Percentiles rank a stretch among this genome's conserved stretches.
phyloP scores from a whole-genome alignment of 2,888 invertebrate genomes.

The Drosophila cognata region DNA sequence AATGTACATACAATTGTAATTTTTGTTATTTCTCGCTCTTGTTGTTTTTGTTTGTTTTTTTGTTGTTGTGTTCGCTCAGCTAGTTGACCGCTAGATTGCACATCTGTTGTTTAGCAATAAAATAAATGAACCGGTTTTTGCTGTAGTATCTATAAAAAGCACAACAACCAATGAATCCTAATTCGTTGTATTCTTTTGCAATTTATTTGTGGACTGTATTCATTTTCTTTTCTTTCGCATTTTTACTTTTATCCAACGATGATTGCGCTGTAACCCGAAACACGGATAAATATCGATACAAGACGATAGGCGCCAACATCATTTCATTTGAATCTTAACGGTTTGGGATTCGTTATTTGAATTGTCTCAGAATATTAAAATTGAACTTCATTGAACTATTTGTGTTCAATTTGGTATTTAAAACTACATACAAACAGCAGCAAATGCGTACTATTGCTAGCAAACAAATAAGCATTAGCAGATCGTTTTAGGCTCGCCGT shows the following conservation, averaged over 20 bases:
- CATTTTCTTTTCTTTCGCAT: background rate
- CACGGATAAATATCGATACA: slow-evolving; percentile 39
- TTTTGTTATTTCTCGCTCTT: slow-evolving; percentile 3
- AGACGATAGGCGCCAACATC: background rate
- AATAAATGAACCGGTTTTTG: slow-evolving; percentile 10
- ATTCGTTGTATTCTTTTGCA: background rate
- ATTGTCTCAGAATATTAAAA: background rate
- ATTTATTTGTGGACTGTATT: slow-evolving; percentile 23
- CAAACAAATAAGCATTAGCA: background rate
- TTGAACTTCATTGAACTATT: background rate
- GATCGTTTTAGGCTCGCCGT: background rate
- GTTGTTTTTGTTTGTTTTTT: slow-evolving; percentile 6
- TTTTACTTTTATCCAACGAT: slow-evolving; percentile 12
- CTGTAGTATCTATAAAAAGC: background rate
- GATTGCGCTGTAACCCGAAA: background rate
- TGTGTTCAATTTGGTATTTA: background rate
- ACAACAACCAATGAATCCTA: slow-evolving; percentile 4
- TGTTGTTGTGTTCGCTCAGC: slow-evolving; percentile 20
- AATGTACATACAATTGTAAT: slow-evolving; percentile 16
- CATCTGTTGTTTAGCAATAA: slow-evolving; percentile 41
- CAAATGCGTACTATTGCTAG: background rate
- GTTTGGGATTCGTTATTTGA: background rate
- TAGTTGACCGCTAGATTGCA: slow-evolving; percentile 27
- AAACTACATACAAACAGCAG: background rate
- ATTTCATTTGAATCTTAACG: slow-evolving; percentile 26